Evolutionary conservation across 2,888 invertebrate species (phyloP), one percentile per base, ranked within the genome.

Genomic region (Trilocha varians): DNA sequence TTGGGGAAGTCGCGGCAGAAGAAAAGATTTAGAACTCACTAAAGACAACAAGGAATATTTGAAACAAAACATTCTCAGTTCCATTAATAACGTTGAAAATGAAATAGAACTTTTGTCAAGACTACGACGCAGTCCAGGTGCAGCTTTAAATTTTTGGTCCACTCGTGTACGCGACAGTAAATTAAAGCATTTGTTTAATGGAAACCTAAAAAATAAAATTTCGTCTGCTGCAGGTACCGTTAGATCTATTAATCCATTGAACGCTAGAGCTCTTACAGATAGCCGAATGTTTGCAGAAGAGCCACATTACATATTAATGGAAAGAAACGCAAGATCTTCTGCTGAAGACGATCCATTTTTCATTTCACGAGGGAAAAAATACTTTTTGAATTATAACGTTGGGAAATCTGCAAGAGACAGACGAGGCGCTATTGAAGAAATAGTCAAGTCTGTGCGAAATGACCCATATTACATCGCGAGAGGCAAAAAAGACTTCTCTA

Each of bases 381-480:
- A 70, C 51, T 64, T 58, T 41, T 45, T 60, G 0, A 62, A 63
- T 33, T 48, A 50, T 41, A 65, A 55, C 38, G 49, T 66, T 13
- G 59, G 53, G 13, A 73, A 73, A 60, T 70, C 67, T 16, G 65
- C 57, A 13, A 68, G 75, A 48, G 76, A 65, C 37, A 65, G 84
- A 44, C 75, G 84, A 5, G 82, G 82, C 11, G 74, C 76, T 3
- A 62, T 85, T 17, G 84, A 76, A 54, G 80, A 82, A 57, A 73
- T 82, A 3, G 78, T 84, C 0, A 85, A 83, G 59, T 78, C 82
- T 3, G 82, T 86, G 4, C 70, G 78, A 11, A 83, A 84, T 38
- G 82, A 87, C 44, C 87, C 87, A 1, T 88, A 79, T 53, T 87
- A 83, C 41, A 87, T 87, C 36, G 87, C 85, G 0, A 63, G 88